phyloP scores from a whole-genome alignment of 1,140 invertebrate genomes.

The Sweltsa coloradensis region DNA sequence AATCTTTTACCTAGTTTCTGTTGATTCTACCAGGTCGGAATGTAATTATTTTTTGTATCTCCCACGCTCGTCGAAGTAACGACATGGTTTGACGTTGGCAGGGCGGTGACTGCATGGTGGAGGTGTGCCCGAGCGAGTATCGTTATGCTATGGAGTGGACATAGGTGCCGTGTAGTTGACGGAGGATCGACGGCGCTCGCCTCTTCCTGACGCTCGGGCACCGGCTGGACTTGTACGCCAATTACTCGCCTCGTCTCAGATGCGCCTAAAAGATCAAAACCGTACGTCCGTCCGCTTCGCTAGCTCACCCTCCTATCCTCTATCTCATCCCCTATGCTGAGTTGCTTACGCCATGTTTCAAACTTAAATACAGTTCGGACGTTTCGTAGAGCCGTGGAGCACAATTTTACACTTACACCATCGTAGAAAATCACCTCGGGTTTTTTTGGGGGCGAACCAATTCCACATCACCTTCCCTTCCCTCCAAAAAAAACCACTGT shows the following conservation, averaged over 20 bases:
- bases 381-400: constrained; percentile 7
- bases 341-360: constrained; percentile 2
- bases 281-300: constrained; percentile 5
- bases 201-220: not conserved
- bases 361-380: constrained; percentile 8
- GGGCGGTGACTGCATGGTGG: too few relatives aligned
- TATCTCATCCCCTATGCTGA: constrained; percentile 1
- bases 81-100: too few relatives aligned
- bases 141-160: too few relatives aligned
- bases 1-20: too few relatives aligned
- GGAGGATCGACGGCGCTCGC: not conserved
- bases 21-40: too few relatives aligned
- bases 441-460: not conserved
- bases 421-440: constrained; percentile 3
- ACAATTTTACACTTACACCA: constrained; percentile 10
- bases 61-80: too few relatives aligned
- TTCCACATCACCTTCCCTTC: not conserved
- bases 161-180: not conserved
- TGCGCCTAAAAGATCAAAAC: constrained; percentile 8
- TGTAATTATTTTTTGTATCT: too few relatives aligned
- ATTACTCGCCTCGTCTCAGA: constrained; percentile 8
- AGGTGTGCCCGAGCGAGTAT: too few relatives aligned
- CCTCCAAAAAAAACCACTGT: too few relatives aligned
- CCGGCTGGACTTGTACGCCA: constrained; percentile 6
- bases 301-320: not conserved